A percentile compares a stretch with the other conserved stretches of the same genome.
Evolutionary conservation across 2,888 invertebrate species (phyloP).

Genomic region (Orthosia gothica): DNA sequence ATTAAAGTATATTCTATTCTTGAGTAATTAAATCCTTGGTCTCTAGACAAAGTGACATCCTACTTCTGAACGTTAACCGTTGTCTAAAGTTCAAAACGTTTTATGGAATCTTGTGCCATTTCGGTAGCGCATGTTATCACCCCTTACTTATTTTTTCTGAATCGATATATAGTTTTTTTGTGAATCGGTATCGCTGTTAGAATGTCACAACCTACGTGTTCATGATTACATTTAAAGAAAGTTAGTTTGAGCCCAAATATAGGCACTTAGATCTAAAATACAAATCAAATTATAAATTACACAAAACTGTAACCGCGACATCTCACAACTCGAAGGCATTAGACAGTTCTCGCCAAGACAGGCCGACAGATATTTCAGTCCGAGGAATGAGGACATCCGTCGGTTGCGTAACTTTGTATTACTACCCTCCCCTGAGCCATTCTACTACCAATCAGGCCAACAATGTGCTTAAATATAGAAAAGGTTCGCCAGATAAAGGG

Average conservation of each 20-base stretch:
- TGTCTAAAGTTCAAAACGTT: no score
- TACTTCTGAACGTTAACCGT: no score
- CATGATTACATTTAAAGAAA: not conserved
- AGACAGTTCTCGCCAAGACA: slow-evolving; percentile 43
- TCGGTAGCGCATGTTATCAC: no score
- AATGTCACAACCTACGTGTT: not conserved
- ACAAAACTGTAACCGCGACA: slow-evolving; percentile 22
- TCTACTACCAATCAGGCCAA: slow-evolving; percentile 61
- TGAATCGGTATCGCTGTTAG: no score
- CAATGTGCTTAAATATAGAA: slow-evolving; percentile 69
- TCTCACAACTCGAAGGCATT: slow-evolving; percentile 48
- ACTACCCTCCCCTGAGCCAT: slow-evolving; percentile 61
- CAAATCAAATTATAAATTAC: not conserved
- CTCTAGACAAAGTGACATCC: no score
- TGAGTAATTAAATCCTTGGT: no score
- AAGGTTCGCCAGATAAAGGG: slow-evolving; percentile 62
- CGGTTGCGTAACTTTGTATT: slow-evolving; percentile 79
- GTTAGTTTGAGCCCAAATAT: not conserved
- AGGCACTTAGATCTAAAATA: not conserved
- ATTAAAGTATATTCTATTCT: no score
- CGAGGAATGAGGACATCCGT: slow-evolving; percentile 81
- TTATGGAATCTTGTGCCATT: no score
- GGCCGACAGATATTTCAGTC: slow-evolving; percentile 79
- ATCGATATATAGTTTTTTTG: no score
- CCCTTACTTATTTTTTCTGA: no score